Base-by-base conservation (phyloP, 2,797 vertebrate species). In the Sorex maritimensis region DNA sequence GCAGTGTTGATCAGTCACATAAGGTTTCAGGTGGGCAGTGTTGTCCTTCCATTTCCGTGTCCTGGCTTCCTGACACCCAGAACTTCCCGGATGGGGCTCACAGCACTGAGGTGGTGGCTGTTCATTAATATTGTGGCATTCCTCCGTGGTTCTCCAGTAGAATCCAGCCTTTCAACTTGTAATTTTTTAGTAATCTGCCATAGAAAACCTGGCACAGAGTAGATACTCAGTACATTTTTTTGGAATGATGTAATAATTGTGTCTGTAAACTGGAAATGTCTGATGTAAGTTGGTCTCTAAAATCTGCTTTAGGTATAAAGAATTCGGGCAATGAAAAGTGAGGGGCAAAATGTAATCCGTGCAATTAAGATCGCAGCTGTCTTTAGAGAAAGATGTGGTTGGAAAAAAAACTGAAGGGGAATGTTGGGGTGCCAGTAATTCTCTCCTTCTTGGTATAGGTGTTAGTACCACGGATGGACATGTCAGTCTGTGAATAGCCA, bases 81-180 rank as follows among this genome's bases (percentile, higher is more conserved):
- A 30, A 28, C n/a, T 68, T 21, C n/a, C 15, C 71, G 11, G 49
- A 67, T 23, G 19, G 58, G 15, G 58, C 21, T 58, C 15, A 14
- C 55, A 5, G 41, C 41, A 5, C 19, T 19, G 55, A 17, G 55
- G 14, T 58, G 55, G 13, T 58, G 52, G 55, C 19, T 58, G 14
- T 86, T 44, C 69, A 44, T 82, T 89, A 75, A n/a, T 80, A 85
- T 65, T 73, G 19, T 44, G 30, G 26, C 52, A 38, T 75, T 74
- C 34, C 44, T 93, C 95, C n/a, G 17, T 72, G 61, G 71, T 93
- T 81, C 69, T 38, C 72, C 74, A 90, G 3, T 71, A 68, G 80
- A 90, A 71, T 88, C 55, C 75, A 30, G 87, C 94, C 86, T 80
- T 65, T 82, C 44, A 2, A 71, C 74, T 82, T 74, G 44, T 78